A percentile compares a stretch with the other conserved stretches of the same genome.
Evolutionary conservation across 2,888 invertebrate genomes (phyloP).

Genomic region (Meiosimyza decipiens): DNA sequence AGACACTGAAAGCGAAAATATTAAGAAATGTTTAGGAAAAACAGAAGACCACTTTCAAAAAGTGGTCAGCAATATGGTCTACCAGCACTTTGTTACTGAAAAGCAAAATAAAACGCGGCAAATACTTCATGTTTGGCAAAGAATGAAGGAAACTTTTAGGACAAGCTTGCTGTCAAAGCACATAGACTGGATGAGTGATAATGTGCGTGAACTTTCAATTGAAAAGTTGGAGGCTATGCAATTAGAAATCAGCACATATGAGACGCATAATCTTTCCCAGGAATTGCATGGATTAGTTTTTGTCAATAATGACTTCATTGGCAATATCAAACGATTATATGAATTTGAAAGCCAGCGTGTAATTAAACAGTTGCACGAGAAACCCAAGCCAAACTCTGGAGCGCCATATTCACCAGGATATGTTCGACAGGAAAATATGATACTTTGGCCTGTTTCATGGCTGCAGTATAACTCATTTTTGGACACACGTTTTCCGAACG

Average conservation of each 20-base stretch:
- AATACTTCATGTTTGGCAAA: slow-evolving; percentile 55
- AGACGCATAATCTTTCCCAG: slow-evolving; percentile 49
- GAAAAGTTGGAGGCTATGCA: slow-evolving; percentile 51
- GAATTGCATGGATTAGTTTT: slow-evolving; percentile 45
- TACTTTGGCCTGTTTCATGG: slow-evolving; percentile 54
- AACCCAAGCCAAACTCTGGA: slow-evolving; percentile 27
- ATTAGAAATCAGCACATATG: slow-evolving; percentile 49
- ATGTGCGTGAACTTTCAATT: slow-evolving; percentile 48
- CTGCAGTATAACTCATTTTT: slow-evolving; percentile 60
- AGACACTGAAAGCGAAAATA: slow-evolving; percentile 37
- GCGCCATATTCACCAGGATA: slow-evolving; percentile 45
- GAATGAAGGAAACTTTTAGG: slow-evolving; percentile 52
- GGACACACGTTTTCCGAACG: slow-evolving; percentile 56
- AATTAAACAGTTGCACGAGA: slow-evolving; percentile 34
- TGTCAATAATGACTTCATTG: slow-evolving; percentile 49
- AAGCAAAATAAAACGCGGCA: slow-evolving; percentile 53
- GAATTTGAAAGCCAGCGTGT: slow-evolving; percentile 35
- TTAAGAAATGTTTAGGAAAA: slow-evolving; percentile 51
- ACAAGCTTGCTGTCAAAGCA: slow-evolving; percentile 41
- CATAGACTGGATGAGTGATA: slow-evolving; percentile 50
- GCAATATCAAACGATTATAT: slow-evolving; percentile 49
- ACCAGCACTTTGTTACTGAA: slow-evolving; percentile 48
- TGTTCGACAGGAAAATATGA: slow-evolving; percentile 48
- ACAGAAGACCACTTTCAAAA: slow-evolving; percentile 52
- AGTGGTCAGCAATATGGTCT: slow-evolving; percentile 55